These are phyloP conservation scores for Vespertilio murinus DNA, from an alignment of 2,797 vertebrate species.

Conservation along the genomic window DNA sequence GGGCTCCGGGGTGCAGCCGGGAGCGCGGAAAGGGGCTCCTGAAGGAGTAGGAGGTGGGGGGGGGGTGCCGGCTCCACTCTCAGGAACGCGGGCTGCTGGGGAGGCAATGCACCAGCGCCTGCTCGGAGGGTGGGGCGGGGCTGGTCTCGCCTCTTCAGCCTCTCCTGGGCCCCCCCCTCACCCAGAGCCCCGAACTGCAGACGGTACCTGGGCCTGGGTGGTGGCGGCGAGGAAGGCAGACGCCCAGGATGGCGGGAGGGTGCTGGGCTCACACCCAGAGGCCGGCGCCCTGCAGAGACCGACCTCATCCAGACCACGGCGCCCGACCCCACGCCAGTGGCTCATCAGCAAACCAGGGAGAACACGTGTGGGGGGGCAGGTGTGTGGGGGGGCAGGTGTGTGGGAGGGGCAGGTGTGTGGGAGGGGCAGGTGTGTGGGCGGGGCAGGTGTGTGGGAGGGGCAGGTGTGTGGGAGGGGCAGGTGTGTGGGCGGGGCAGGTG, in stretches of 20 bases:
- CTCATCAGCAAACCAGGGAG: neutral
- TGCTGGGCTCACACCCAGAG: neutral
- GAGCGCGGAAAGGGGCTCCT: neutral
- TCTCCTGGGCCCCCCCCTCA: neutral
- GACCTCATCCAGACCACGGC: neutral
- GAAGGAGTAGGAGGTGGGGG: neutral
- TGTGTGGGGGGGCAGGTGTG: neutral
- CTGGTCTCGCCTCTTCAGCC: neutral
- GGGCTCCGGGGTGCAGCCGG: rapidly evolving
- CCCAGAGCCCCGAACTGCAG: too few relatives aligned
- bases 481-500: neutral
- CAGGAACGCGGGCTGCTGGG: neutral
- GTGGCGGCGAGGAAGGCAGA: neutral
- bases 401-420: neutral
- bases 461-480: neutral
- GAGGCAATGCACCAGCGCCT: neutral
- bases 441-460: too few relatives aligned
- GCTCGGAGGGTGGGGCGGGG: neutral
- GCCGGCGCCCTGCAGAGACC: neutral
- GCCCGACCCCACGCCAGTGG: neutral
- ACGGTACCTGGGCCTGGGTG: neutral
- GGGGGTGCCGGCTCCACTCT: too few relatives aligned
- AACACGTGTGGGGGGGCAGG: neutral
- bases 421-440: neutral
- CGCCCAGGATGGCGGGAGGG: neutral